Percentiles rank a stretch among this genome's conserved stretches.
Evolutionary conservation across 2,113 vertebrate species (phyloP).

Genomic region (Ictalurus punctatus): DNA sequence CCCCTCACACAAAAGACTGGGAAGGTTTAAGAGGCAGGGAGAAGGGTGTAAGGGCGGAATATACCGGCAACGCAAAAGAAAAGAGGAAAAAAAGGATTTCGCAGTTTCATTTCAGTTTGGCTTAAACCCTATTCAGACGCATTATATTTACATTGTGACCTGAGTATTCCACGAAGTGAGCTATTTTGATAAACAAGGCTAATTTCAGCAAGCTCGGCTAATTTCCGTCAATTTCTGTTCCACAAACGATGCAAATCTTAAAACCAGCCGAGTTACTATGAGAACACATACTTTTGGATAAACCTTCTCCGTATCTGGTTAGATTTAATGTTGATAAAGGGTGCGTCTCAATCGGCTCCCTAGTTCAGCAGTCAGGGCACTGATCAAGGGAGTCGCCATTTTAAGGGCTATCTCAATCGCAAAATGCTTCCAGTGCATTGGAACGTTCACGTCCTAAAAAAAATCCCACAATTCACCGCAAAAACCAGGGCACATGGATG

Average conservation of each 20-base stretch:
- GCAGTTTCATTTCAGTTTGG: background rate
- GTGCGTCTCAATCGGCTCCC: no score
- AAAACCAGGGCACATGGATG: no score
- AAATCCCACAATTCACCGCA: no score
- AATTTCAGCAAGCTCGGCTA: background rate
- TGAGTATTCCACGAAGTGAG: background rate
- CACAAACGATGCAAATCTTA: background rate
- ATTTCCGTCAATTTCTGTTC: background rate
- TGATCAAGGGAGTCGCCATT: no score
- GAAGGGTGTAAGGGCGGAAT: constrained; percentile 1
- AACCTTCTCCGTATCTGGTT: background rate
- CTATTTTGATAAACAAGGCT: background rate
- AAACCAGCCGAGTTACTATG: background rate
- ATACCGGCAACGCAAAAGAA: background rate
- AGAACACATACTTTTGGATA: background rate
- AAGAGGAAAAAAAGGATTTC: no score
- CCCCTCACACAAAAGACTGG: constrained; percentile 54
- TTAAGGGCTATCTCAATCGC: no score
- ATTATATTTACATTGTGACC: background rate
- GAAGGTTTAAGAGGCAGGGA: constrained; percentile 2
- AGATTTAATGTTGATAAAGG: background rate
- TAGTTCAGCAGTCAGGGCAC: no score
- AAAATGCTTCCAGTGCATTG: no score
- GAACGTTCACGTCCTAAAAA: no score
- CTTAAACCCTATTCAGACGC: background rate